Evolutionary conservation across 2,888 invertebrate genomes (phyloP), one percentile per base, ranked within the genome.

Genomic region (Dusona sp.): DNA sequence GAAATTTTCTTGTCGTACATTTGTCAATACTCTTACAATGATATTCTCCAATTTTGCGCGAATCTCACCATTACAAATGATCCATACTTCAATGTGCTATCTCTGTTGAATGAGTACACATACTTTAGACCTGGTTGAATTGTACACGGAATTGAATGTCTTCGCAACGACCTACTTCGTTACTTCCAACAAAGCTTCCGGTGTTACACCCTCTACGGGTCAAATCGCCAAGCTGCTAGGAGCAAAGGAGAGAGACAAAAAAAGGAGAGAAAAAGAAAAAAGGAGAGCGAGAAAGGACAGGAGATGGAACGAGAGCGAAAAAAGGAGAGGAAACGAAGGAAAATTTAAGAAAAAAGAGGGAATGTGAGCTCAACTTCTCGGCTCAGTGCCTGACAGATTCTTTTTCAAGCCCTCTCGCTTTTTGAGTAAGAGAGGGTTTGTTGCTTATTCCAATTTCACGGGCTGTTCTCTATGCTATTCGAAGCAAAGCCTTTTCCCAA

Each of bases 361-460:
- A 64, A 42, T 70, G 48, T 33, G 80, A 72, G 61, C 64, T 64
- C 77, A 81, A 77, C 79, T 82, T 73, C 57, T 61, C 68, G 79
- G 82, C 82, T 84, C 81, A 77, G 86, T 86, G 78, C 82, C 85
- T 85, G 88, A 88, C 88, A 84, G 87, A 86, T 87, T 84, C 85
- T 84, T 87, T 87, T 87, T 86, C 80, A 86, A 82, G 82, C 65
- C 73, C 81, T 68, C 79, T 25, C 78, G 54, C 67, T 36, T 65
- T 22, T 16, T 36, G 64, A 77, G 81, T 70, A 64, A 13, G 70
- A 77, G 75, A 79, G 65, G 73, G 86, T 73, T 67, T 78, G 79
- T 83, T 84, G 85, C 85, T 88, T 88, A 87, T 88, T 88, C 82
- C 88, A 88, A 86, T 88, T 88, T 87, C 86, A 84, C 88, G 82